These are phyloP conservation scores for Spicauda simplicius DNA, from an alignment of 2,888 invertebrate species.

Conservation along the genomic window DNA sequence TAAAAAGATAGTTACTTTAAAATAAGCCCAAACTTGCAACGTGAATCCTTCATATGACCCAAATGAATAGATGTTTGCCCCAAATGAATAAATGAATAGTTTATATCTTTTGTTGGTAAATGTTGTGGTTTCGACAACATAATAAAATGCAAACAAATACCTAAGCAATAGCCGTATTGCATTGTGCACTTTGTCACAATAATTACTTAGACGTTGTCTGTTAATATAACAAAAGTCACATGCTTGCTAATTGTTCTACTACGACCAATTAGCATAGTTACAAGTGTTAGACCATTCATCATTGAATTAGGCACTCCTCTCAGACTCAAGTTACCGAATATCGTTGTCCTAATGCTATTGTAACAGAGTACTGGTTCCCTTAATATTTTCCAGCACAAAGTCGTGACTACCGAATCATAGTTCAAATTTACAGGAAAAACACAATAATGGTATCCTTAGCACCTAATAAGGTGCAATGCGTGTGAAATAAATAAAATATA, in stretches of 20 bases:
- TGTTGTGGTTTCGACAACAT: background rate
- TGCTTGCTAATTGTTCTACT: constrained; percentile 62
- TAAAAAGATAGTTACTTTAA: too few relatives aligned
- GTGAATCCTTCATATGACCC: too few relatives aligned
- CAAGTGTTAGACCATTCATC: constrained; percentile 60
- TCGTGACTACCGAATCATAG: constrained; percentile 30
- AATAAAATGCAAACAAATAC: background rate
- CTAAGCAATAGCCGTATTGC: background rate
- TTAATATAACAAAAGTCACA: constrained; percentile 60
- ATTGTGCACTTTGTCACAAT: constrained; percentile 29
- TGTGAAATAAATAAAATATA: constrained; percentile 13
- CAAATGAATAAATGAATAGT: background rate
- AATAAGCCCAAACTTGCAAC: too few relatives aligned
- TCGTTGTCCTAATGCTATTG: background rate
- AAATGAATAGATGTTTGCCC: too few relatives aligned
- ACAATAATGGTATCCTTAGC: constrained; percentile 22
- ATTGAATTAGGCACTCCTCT: constrained; percentile 40
- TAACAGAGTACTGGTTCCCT: constrained; percentile 10
- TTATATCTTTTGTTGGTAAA: background rate
- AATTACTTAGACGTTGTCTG: constrained; percentile 41
- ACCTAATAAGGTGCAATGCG: constrained; percentile 15
- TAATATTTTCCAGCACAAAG: background rate
- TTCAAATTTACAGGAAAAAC: constrained; percentile 10
- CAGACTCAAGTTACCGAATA: constrained; percentile 9
- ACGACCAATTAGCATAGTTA: constrained; percentile 66